Evolutionary conservation across 2,797 vertebrate genomes (phyloP), one percentile per base, ranked within the genome.

Genomic region (Myotis pilosus): DNA sequence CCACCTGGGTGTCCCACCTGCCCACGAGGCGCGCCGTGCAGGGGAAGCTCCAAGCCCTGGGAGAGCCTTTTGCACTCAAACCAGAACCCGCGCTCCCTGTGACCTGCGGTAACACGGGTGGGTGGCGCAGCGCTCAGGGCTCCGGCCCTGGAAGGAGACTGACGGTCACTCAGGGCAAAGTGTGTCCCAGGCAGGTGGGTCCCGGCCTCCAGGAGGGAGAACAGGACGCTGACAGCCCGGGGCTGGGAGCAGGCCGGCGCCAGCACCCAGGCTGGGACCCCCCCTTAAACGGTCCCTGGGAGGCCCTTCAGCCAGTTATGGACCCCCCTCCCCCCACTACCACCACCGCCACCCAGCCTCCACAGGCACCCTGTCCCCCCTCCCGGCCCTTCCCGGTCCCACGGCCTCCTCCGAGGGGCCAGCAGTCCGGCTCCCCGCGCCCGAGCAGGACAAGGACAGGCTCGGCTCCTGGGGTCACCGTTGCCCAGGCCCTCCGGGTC

Each of bases 21-120:
- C 16, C n/a, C 0, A 12, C 12, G 75, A 0, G 8, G 28, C 6
- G 0, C 13, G 64, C 68, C 12, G 11, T 2, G 23, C 16, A 1
- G 3, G 57, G 74, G 23, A 1, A 8, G 8, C 19, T 53, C 33
- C 20, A 13, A 49, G 66, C 10, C 23, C 16, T 41, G 38, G 60
- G 36, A 47, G 55, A 4, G 19, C 8, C 79, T 76, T 75, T 53
- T 8, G 69, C 8, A 41, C 16, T 15, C 33, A 66, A 49, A 23
- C 17, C n/a, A 6, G 19, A 38, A 8, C 23, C 41, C 81, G 17
- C 47, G n/a, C 17, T 86, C 16, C 5, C 19, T 47, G 19, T 36
- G 25, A 28, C 8, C 13, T 6, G 11, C 1, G 44, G 74, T 22
- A 23, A 30, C 38, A 44, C n/a, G 74, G 33, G 23, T n/a, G 4